Percentiles rank a stretch among this genome's conserved stretches.
Conservation (phyloP, 1,140 invertebrate species). For the Lepidurus packardi region DNA sequence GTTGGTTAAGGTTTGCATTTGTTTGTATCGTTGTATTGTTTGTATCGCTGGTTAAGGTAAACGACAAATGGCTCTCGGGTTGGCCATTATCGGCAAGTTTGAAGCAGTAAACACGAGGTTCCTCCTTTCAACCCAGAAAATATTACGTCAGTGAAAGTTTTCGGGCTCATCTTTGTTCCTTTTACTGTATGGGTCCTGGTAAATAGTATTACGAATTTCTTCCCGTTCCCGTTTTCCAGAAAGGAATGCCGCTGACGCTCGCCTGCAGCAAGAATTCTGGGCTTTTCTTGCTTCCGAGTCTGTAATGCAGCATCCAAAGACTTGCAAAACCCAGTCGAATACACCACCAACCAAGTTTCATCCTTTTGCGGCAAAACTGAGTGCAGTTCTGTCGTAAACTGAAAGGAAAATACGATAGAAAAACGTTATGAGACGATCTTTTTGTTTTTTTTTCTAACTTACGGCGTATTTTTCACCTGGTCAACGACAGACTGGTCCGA, state of each 20-base stretch:
- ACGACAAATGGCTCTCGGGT: slow-evolving; percentile 9
- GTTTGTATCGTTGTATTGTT: too few species aligned
- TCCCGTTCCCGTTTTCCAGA: background rate
- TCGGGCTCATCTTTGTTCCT: background rate
- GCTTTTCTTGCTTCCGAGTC: background rate
- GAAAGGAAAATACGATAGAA: background rate
- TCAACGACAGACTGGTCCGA: background rate
- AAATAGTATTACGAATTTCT: background rate
- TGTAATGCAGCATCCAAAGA: background rate
- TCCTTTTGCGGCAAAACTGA: background rate
- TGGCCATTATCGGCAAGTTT: background rate
- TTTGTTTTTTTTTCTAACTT: background rate
- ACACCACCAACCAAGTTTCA: background rate
- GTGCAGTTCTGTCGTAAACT: background rate
- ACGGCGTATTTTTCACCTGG: background rate
- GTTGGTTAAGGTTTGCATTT: too few species aligned
- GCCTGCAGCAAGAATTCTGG: background rate
- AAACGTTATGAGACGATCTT: background rate
- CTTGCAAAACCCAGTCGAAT: background rate
- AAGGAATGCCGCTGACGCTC: background rate
- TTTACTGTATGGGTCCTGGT: background rate
- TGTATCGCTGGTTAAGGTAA: too few species aligned
- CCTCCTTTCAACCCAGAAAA: background rate
- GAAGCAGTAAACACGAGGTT: slow-evolving; percentile 1
- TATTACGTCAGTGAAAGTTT: background rate